Conservation (phyloP, 2,888 invertebrate species). For the Pheosia gnoma region DNA sequence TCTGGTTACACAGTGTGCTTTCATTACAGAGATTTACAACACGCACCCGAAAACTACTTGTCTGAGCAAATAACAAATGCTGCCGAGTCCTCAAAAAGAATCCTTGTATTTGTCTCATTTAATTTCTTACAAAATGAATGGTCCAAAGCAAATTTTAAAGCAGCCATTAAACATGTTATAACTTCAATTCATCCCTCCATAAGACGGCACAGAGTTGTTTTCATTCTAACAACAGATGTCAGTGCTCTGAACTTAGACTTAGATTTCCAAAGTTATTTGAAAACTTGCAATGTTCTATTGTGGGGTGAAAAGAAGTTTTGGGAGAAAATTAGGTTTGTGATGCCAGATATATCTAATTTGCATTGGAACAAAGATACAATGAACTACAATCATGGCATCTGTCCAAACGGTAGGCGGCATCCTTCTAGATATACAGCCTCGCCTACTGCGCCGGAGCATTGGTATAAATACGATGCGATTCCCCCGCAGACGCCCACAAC, state of each 20-base stretch:
- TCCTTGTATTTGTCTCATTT: constrained; percentile 91
- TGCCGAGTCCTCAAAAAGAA: constrained; percentile 86
- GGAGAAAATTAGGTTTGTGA: constrained; percentile 92
- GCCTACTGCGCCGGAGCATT: constrained; percentile 88
- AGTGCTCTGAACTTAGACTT: constrained; percentile 89
- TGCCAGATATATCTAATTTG: constrained; percentile 89
- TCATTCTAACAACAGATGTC: constrained; percentile 85
- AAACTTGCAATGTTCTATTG: constrained; percentile 88
- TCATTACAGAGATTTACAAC: constrained; percentile 86
- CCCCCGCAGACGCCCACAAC: constrained; percentile 82
- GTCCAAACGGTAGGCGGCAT: constrained; percentile 84
- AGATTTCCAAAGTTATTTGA: constrained; percentile 88
- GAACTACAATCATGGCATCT: constrained; percentile 80
- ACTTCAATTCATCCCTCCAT: constrained; percentile 86
- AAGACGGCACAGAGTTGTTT: constrained; percentile 84
- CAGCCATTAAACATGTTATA: constrained; percentile 89
- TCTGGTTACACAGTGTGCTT: constrained; percentile 86
- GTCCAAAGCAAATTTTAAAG: constrained; percentile 91
- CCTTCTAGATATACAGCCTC: constrained; percentile 88
- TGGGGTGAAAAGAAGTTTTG: constrained; percentile 95
- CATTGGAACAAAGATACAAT: constrained; percentile 85
- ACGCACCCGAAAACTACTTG: constrained; percentile 85
- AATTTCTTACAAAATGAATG: constrained; percentile 93
- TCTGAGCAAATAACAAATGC: constrained; percentile 86
- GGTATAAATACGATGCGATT: constrained; percentile 88